Conservation (phyloP, 2,113 vertebrate genomes). For the Eidolon helvum region DNA sequence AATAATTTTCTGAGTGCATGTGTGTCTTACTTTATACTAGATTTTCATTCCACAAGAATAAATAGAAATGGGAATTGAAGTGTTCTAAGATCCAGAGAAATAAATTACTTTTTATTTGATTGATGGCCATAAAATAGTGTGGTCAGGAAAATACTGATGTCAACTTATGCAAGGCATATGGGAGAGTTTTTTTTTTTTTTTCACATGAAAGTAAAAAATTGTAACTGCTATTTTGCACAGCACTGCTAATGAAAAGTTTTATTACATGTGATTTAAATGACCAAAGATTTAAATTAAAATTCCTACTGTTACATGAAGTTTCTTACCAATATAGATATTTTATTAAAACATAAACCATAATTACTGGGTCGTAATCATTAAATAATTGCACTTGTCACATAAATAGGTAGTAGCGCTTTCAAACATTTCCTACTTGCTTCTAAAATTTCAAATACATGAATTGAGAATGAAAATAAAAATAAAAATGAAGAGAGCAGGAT, state of each 20-base stretch:
- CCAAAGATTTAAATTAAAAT: constrained; percentile 34
- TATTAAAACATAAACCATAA: constrained; percentile 64
- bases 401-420: constrained; percentile 64
- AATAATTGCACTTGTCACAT: constrained; percentile 68
- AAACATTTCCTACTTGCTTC: constrained; percentile 57
- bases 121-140: constrained; percentile 27
- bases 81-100: constrained; percentile 42
- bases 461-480: constrained; percentile 23
- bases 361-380: constrained; percentile 69
- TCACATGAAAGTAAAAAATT: background rate
- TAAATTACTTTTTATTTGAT: constrained; percentile 32
- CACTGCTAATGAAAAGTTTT: constrained; percentile 30
- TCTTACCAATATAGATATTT: constrained; percentile 57
- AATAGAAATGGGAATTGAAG: background rate
- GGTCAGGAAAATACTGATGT: background rate
- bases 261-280: constrained; percentile 6
- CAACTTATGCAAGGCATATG: background rate
- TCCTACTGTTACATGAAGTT: background rate
- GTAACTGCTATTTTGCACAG: background rate
- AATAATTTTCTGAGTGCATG: background rate
- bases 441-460: constrained; percentile 65
- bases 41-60: constrained; percentile 15
- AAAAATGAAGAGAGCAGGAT: constrained; percentile 20
- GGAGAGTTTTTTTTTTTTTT: background rate
- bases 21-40: background rate